Conservation (phyloP, 2,113 vertebrate species). For the Tenebrosternarchus preto region DNA sequence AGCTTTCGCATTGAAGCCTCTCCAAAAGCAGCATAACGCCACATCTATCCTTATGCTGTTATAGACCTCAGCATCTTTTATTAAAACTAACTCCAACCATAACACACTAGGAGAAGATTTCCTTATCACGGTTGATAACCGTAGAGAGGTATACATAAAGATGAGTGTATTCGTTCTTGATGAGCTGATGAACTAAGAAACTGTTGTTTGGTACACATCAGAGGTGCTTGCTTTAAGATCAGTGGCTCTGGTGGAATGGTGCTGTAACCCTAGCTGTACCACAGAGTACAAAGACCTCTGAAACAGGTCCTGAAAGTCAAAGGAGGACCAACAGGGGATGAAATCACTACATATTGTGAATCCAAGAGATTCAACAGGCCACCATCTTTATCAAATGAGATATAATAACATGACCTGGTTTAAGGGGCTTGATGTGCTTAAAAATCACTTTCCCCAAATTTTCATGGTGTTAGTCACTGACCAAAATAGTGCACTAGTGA, state of each 20-base stretch:
- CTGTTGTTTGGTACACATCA: not conserved
- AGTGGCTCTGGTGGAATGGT: not conserved
- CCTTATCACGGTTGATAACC: too few relatives aligned
- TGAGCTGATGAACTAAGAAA: too few relatives aligned
- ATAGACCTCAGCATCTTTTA: not conserved
- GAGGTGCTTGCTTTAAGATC: not conserved
- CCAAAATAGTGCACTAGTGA: constrained; percentile 9
- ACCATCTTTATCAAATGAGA: constrained; percentile 17
- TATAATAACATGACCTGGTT: constrained; percentile 28
- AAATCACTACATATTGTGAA: not conserved
- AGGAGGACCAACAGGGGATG: constrained; percentile 16
- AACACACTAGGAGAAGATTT: too few relatives aligned
- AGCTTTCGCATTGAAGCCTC: not conserved
- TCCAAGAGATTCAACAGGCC: constrained; percentile 25
- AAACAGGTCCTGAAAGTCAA: not conserved
- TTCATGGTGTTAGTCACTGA: constrained; percentile 13
- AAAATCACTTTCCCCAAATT: constrained; percentile 5
- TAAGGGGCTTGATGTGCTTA: constrained; percentile 23
- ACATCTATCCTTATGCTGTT: not conserved
- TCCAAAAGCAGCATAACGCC: not conserved
- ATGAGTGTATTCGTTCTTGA: too few relatives aligned
- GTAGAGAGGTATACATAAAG: too few relatives aligned
- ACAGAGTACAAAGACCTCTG: constrained; percentile 1
- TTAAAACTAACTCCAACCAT: not conserved
- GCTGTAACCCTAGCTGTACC: not conserved